Evolutionary conservation across 2,113 vertebrate species (phyloP).

Genomic region (Illadopsis cleaveri): DNA sequence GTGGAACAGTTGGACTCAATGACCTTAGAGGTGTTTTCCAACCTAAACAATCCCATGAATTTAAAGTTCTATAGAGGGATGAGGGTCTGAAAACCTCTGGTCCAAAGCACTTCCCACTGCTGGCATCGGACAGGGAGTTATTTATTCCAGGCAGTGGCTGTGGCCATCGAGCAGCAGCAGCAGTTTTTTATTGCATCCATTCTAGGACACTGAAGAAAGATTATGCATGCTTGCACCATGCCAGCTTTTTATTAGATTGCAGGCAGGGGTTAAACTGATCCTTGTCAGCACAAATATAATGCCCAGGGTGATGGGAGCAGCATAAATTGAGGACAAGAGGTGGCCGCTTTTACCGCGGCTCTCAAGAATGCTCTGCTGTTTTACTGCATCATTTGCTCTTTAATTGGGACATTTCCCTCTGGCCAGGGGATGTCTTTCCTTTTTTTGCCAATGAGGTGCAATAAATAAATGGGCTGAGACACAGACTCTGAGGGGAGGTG

Average conservation of each 20-base stretch:
- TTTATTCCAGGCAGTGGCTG: not conserved
- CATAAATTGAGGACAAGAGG: slow-evolving; percentile 48
- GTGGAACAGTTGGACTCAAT: rapidly evolving
- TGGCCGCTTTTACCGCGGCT: not conserved
- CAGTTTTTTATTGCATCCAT: slow-evolving; percentile 25
- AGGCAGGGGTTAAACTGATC: slow-evolving; percentile 63
- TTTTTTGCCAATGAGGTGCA: not conserved
- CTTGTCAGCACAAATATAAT: slow-evolving; percentile 59
- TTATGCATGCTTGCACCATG: not conserved
- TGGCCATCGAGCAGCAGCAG: not conserved
- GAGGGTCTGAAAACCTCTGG: not conserved
- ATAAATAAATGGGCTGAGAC: slow-evolving; percentile 8
- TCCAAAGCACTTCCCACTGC: not conserved
- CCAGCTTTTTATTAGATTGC: slow-evolving; percentile 45
- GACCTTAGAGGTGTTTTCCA: not conserved
- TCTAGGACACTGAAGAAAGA: slow-evolving; percentile 28
- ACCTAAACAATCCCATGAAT: not conserved
- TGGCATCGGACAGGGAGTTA: not conserved
- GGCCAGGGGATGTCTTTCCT: not conserved
- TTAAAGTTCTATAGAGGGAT: not conserved
- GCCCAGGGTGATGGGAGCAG: slow-evolving; percentile 7
- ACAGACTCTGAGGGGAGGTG: not conserved
- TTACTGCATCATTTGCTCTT: slow-evolving; percentile 16
- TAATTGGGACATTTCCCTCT: slow-evolving; percentile 36
- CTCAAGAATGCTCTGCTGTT: slow-evolving; percentile 23